These are phyloP conservation scores for Limenitis arthemis DNA, from an alignment of 2,888 invertebrate species.

Conservation along the genomic window DNA sequence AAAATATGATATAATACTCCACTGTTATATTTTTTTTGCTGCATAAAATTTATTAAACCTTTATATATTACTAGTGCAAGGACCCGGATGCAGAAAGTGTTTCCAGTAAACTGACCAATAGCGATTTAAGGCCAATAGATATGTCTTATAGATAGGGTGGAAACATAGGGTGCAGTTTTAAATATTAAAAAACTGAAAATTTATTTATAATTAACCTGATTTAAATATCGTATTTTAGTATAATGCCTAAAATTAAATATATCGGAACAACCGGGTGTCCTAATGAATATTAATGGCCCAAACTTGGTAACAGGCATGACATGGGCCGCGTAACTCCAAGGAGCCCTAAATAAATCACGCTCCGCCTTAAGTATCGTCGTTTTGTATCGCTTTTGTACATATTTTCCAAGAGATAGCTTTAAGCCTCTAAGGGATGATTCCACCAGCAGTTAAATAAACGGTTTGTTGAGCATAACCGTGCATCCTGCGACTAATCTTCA, in stretches of 20 bases:
- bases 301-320: slow-evolving; percentile 55
- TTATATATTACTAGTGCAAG: too few relatives aligned
- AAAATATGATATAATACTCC: too few relatives aligned
- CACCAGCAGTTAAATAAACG: slow-evolving; percentile 22
- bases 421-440: slow-evolving; percentile 22
- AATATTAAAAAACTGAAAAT: too few relatives aligned
- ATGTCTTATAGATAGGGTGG: too few relatives aligned
- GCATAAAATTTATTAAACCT: too few relatives aligned
- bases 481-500: slow-evolving; percentile 18
- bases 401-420: slow-evolving; percentile 27
- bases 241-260: slow-evolving; percentile 11
- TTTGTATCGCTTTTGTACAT: slow-evolving; percentile 35
- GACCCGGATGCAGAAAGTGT: too few relatives aligned
- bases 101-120: too few relatives aligned
- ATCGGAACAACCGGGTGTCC: slow-evolving; percentile 45
- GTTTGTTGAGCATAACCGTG: slow-evolving; percentile 12
- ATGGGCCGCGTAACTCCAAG: slow-evolving; percentile 45
- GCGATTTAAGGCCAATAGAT: too few relatives aligned
- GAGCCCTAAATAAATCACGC: slow-evolving; percentile 56
- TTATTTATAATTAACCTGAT: too few relatives aligned
- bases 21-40: too few relatives aligned
- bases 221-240: not conserved
- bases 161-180: too few relatives aligned
- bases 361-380: slow-evolving; percentile 38
- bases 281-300: slow-evolving; percentile 63